Evolutionary conservation across 2,113 vertebrate species (phyloP), one percentile per base, ranked within the genome.

Genomic region (Menidia beryllina): DNA sequence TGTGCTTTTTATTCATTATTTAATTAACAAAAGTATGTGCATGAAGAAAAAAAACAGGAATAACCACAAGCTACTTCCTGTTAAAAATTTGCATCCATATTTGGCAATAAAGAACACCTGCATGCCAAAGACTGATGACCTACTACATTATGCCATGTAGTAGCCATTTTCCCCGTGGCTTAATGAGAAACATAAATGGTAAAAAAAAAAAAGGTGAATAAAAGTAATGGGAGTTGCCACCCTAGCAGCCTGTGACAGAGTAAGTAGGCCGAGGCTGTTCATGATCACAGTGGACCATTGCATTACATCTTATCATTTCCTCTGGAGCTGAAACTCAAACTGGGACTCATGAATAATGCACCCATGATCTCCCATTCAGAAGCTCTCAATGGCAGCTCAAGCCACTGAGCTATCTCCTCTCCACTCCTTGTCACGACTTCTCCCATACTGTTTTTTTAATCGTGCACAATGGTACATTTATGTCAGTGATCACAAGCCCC

Each of bases 251-350:
- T 92, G 87, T 81, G 56, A 64, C 79, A 60, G 52, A 81, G 83
- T 87, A 86, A 78, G 90, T 88, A 91, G 92, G 92, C 90, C 88
- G 89, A 77, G 55, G 79, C 83, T 82, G 53, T 81, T 79, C 86
- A 83, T 87, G 87, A 92, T 89, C 90, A 89, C 90, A 84, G 89
- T 78, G 69, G 86, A 86, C 89, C 86, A 83, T 86, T 90, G 89
- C 90, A 89, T 90, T 91, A 91, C 90, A 91, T 85, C 90, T 91
- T 92, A 92, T 92, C 87, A 89, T 91, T 92, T 92, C 91, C 91
- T 91, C 87, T 86, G 77, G 72, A 84, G 77, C 87, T 89, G 92
- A 91, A 92, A 93, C 86, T 79, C 68, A 87, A 93, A 89, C 90
- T 91, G 72, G 77, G 30, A 72, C 85, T 89, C 85, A 92, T 93